Conservation (phyloP, 2,113 vertebrate genomes). For the Pomatostomus ruficeps region DNA sequence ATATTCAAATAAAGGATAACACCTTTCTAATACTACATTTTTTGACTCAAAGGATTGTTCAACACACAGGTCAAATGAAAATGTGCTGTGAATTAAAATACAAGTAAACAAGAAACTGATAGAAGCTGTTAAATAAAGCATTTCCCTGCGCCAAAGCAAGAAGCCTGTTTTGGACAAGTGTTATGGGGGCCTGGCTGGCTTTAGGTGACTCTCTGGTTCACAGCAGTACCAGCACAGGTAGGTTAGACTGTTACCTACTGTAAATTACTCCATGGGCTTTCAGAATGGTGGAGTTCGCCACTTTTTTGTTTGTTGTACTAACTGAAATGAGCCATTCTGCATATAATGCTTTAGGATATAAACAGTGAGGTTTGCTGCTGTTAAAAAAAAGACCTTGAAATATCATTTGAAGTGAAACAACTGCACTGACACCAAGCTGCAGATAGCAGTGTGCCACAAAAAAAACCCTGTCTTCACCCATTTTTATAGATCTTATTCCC, state of each 20-base stretch:
- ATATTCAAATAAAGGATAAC: background rate
- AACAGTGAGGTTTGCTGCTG: background rate
- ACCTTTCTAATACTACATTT: background rate
- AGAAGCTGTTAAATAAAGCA: background rate
- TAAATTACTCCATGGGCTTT: background rate
- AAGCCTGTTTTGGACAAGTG: background rate
- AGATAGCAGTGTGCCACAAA: background rate
- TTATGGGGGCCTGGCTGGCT: background rate
- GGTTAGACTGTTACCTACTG: background rate
- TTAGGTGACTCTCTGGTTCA: background rate
- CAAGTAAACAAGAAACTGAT: background rate
- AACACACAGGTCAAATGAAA: background rate
- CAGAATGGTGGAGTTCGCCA: background rate
- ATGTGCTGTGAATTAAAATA: background rate
- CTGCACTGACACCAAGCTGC: background rate
- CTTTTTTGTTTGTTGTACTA: background rate
- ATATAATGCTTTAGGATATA: background rate
- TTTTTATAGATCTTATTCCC: background rate
- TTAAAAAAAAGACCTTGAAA: background rate
- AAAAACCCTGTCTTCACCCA: background rate
- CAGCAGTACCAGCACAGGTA: background rate
- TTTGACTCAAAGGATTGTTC: background rate
- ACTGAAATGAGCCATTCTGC: background rate
- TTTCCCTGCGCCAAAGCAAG: accelerated
- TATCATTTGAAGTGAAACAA: background rate